phyloP scores from a whole-genome alignment of 2,888 invertebrate genomes.

The Rhagonycha fulva region DNA sequence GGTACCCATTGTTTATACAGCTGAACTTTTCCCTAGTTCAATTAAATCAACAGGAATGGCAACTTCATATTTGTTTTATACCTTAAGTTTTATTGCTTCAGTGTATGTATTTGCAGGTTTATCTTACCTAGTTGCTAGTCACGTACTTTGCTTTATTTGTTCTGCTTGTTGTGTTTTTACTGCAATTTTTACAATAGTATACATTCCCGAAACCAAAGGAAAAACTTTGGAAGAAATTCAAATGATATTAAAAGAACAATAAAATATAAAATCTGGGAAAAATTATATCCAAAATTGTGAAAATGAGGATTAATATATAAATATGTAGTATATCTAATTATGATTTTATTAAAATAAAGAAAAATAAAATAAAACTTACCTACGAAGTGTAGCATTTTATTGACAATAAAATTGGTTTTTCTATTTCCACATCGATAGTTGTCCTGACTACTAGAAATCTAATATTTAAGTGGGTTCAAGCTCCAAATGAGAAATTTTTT shows the following conservation, averaged over 20 bases:
- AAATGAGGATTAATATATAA: background rate
- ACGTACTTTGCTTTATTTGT: constrained; percentile 49
- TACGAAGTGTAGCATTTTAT: too few species aligned
- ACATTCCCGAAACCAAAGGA: constrained; percentile 52
- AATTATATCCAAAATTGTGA: background rate
- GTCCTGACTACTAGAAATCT: too few species aligned
- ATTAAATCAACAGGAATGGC: constrained; percentile 54
- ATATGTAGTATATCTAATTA: too few species aligned
- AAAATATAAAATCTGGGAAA: background rate
- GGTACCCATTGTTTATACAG: constrained; percentile 52
- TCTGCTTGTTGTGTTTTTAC: constrained; percentile 43
- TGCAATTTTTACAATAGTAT: constrained; percentile 46
- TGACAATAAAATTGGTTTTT: too few species aligned
- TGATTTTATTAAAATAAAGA: too few species aligned
- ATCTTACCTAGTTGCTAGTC: constrained; percentile 41
- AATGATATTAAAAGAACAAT: constrained; percentile 45
- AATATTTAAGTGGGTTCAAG: too few species aligned
- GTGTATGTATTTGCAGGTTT: constrained; percentile 45
- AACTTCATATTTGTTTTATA: constrained; percentile 48
- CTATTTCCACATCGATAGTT: too few species aligned
- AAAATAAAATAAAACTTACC: too few species aligned
- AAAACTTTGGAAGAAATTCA: constrained; percentile 52
- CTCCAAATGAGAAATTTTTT: too few species aligned
- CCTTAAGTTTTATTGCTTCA: constrained; percentile 44
- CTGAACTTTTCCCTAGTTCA: constrained; percentile 52